phyloP scores from a whole-genome alignment of 2,888 invertebrate species.

The Philonicus albiceps region DNA sequence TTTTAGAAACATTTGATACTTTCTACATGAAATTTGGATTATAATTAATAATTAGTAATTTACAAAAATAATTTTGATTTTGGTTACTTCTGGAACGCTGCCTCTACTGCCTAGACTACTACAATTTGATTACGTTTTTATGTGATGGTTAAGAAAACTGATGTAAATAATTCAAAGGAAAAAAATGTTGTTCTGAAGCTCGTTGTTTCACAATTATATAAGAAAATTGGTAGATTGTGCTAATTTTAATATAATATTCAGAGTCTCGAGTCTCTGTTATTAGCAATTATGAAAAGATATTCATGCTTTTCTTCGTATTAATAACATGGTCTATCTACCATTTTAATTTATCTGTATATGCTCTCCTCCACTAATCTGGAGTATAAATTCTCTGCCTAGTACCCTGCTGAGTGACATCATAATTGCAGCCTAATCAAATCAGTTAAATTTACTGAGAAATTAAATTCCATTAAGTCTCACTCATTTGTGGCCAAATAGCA shows the following conservation, averaged over 20 bases:
- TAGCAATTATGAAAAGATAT: not conserved
- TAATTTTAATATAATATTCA: not conserved
- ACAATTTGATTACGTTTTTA: too few relatives aligned
- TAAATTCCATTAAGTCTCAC: slow-evolving; percentile 13
- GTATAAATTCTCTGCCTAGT: not conserved
- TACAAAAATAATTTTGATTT: too few relatives aligned
- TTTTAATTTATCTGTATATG: not conserved
- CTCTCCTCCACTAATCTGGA: not conserved
- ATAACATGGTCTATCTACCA: not conserved
- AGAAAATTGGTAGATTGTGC: not conserved
- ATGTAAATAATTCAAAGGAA: too few relatives aligned
- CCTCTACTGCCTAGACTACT: too few relatives aligned
- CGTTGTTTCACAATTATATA: too few relatives aligned
- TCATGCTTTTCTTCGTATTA: not conserved
- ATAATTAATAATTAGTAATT: too few relatives aligned
- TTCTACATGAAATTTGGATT: too few relatives aligned
- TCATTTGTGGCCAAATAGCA: slow-evolving; percentile 18
- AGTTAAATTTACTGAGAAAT: slow-evolving; percentile 15
- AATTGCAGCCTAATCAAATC: not conserved
- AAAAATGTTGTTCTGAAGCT: too few relatives aligned
- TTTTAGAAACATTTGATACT: too few relatives aligned
- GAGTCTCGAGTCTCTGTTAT: not conserved
- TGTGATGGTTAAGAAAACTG: too few relatives aligned
- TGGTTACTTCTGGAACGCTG: too few relatives aligned
- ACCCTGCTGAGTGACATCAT: not conserved